Evolutionary conservation across 1,140 invertebrate species (phyloP).

Genomic region (Teleopsis dalmanni): DNA sequence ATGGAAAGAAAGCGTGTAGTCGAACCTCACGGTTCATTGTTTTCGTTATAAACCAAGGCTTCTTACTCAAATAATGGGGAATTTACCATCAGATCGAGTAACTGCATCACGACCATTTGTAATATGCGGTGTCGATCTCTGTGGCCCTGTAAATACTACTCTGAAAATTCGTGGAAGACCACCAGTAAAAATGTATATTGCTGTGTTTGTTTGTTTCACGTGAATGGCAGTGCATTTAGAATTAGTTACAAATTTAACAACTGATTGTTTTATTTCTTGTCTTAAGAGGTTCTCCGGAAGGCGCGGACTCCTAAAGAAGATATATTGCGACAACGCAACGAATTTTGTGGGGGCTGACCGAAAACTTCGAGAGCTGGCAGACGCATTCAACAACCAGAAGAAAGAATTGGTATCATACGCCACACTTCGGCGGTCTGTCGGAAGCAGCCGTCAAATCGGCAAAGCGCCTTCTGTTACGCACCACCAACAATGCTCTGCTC

Average conservation of each 20-base stretch:
- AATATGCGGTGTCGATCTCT: not conserved
- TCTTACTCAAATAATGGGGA: not conserved
- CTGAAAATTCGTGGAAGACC: not conserved
- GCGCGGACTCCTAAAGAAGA: constrained; percentile 17
- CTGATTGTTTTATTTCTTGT: constrained; percentile 29
- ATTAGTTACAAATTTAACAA: constrained; percentile 32
- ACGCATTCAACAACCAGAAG: too few relatives aligned
- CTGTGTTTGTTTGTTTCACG: constrained; percentile 19
- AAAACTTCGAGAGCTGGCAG: too few relatives aligned
- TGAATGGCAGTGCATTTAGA: constrained; percentile 46
- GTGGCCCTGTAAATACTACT: not conserved
- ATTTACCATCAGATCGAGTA: not conserved
- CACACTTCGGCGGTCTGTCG: too few relatives aligned
- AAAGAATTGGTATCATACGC: too few relatives aligned
- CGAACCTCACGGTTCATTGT: not conserved
- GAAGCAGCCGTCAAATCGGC: too few relatives aligned
- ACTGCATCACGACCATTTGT: not conserved
- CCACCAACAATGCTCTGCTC: too few relatives aligned
- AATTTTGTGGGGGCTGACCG: too few relatives aligned
- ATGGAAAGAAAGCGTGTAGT: not conserved
- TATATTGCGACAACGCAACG: constrained; percentile 34
- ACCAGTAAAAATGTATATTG: not conserved
- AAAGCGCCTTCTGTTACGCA: too few relatives aligned
- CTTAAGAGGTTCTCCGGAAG: constrained; percentile 32
- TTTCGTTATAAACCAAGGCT: not conserved